Evolutionary conservation across 2,888 invertebrate species (phyloP), one percentile per base, ranked within the genome.

Genomic region (Scaptomyza parva): DNA sequence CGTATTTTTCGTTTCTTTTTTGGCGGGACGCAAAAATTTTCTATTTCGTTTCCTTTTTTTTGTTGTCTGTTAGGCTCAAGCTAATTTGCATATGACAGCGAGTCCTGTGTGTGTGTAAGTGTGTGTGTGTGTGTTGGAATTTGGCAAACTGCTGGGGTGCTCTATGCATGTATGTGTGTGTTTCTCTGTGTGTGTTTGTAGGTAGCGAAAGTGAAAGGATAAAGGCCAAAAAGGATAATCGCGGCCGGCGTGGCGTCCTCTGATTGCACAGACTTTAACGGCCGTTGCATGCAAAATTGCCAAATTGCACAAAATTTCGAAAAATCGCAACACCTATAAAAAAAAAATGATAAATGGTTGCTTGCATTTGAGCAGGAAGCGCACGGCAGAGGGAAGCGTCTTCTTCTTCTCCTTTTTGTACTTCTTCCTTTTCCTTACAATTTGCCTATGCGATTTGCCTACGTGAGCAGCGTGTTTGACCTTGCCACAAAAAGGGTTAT

Each of bases 141-240:
- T 88, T 85, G 71, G 86, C 84, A 86, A 83, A 76, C 80, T 72
- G 37, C 28, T 63, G 37, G 67, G 66, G 76, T 55, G 52, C 35
- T 28, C 18, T 30, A 30, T 47, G 14, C 7, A 8, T 35, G 20
- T 62, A 43, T 51, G 77, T 53, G 66, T 18, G 26, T 37, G 78
- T n/a, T n/a, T n/a, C n/a, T n/a, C n/a, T 57, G 66, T 18, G 30
- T 37, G 65, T 67, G 58, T 37, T 11, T 30, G 58, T 87, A 76
- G 80, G 77, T 79, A 86, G 70, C 78, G 84, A 85, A 85, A 85
- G 84, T 86, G 86, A 85, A 85, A 88, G 84, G 84, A 84, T 78
- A 65, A 51, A 71, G 67, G 77, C 67, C 62, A 53, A 77, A 71
- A 84, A 84, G 86, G 84, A 84, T 84, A 78, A 68, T 61, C 69